phyloP scores from a whole-genome alignment of 2,797 vertebrate genomes.

The Percopsis omiscomaycus region DNA sequence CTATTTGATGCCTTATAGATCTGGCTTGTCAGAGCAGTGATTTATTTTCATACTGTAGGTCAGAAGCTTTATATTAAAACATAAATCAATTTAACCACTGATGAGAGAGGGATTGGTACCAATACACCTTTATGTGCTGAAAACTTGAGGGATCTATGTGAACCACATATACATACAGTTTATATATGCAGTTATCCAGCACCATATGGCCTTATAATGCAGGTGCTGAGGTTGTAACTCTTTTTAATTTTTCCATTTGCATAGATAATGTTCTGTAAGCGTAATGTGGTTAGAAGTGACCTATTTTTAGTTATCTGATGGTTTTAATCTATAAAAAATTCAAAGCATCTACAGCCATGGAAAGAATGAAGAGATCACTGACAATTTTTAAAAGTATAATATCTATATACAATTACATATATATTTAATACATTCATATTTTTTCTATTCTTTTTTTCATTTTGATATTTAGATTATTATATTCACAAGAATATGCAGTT shows the following conservation, averaged over 20 bases:
- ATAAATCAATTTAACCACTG: background rate
- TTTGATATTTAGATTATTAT: no score
- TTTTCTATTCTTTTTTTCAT: background rate
- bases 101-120: no score
- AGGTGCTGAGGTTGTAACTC: background rate
- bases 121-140: no score
- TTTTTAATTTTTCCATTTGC: background rate
- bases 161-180: background rate
- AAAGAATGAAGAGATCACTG: background rate
- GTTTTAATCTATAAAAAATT: background rate
- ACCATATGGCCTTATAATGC: no score
- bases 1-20: constrained; percentile 35
- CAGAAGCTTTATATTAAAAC: constrained; percentile 35
- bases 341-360: background rate
- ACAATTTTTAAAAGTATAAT: background rate
- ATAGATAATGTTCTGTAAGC: background rate
- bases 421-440: no score
- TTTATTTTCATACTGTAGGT: constrained; percentile 20
- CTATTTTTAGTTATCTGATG: background rate
- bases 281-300: background rate
- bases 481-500: no score
- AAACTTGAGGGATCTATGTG: no score
- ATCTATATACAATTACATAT: no score
- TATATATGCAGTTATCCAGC: background rate
- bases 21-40: constrained; percentile 35